Evolutionary conservation across 2,888 invertebrate species (phyloP), one percentile per base, ranked within the genome.

Genomic region (Ochropleura plecta): DNA sequence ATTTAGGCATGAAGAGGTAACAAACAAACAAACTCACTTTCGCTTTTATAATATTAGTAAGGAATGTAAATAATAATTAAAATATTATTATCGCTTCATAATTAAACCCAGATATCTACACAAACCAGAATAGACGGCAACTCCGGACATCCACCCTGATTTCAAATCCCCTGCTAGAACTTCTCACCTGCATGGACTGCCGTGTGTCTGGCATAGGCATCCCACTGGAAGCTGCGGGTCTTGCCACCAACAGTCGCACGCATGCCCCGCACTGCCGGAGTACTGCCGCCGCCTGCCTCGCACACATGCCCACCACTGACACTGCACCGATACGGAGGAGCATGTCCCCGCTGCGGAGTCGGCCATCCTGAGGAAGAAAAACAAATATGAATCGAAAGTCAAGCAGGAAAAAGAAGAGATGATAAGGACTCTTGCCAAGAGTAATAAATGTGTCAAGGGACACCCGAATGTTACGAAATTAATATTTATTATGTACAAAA

Each of bases 341-440:
- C 97, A 99, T 99, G 94, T 99, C 99, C 5, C 99, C 99, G 93
- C 98, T 98, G 92, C 98, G 98, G 70, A 99, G 97, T 14, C 99
- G 97, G 70, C 98, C 98, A 95, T 99, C 99, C 98, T 99, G 94
- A 0, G 9, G 40, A 30, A 70, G 73, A 69, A 8, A 6, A 53
- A 10, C 0, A 7, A n/a, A 8, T 8, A 46, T 49, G 10, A 44
- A 30, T 20, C n/a, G 5, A 57, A 30, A 53, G 10, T 16, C 48
- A 42, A 30, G 48, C 20, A 30, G 30, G 30, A 12, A 55, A 55
- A 20, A 6, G 2, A 55, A 20, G 8, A 57, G 57, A 30, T 7
- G 14, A 16, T 8, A 8, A 16, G 57, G 30, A 30, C 5, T 55
- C 20, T 20, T 20, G 53, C 5, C 53, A 20, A 55, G 20, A 53